Conservation (phyloP, 2,113 vertebrate species). For the Ahaetulla prasina region DNA sequence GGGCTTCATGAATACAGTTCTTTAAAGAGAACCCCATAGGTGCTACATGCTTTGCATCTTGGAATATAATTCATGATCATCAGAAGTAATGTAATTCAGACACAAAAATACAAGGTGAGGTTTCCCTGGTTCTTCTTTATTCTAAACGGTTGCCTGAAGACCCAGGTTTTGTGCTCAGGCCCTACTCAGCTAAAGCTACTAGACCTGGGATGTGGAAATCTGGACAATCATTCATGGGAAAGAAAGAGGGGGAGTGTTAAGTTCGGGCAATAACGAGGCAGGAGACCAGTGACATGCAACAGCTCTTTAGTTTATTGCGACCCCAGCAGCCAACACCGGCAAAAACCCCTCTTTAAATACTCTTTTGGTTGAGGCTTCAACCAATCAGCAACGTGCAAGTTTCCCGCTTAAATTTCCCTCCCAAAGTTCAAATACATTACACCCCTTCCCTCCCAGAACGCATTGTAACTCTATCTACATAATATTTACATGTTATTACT, state of each 20-base stretch:
- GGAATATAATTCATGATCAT: constrained; percentile 36
- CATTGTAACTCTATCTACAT: too few species aligned
- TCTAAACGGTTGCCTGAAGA: not conserved
- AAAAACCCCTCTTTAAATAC: too few species aligned
- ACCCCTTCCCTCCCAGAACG: too few species aligned
- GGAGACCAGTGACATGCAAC: too few species aligned
- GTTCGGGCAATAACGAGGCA: too few species aligned
- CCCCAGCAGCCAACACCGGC: too few species aligned
- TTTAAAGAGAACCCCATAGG: constrained; percentile 58
- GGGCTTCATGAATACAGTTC: constrained; percentile 38
- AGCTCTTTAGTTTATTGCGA: too few species aligned
- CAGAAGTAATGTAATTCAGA: constrained; percentile 22
- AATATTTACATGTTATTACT: too few species aligned
- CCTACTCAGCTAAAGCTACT: not conserved
- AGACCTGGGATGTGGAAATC: not conserved
- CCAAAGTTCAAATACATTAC: too few species aligned
- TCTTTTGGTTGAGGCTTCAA: too few species aligned
- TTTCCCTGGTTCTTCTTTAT: constrained; percentile 10
- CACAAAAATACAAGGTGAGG: not conserved
- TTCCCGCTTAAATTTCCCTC: too few species aligned
- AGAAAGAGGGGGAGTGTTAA: not conserved
- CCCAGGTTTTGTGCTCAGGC: not conserved
- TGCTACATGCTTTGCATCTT: constrained; percentile 61
- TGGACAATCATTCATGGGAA: not conserved
- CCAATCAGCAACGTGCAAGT: too few species aligned